Evolutionary conservation across 2,113 vertebrate genomes (phyloP).

Genomic region (Cynocephalus volans): DNA sequence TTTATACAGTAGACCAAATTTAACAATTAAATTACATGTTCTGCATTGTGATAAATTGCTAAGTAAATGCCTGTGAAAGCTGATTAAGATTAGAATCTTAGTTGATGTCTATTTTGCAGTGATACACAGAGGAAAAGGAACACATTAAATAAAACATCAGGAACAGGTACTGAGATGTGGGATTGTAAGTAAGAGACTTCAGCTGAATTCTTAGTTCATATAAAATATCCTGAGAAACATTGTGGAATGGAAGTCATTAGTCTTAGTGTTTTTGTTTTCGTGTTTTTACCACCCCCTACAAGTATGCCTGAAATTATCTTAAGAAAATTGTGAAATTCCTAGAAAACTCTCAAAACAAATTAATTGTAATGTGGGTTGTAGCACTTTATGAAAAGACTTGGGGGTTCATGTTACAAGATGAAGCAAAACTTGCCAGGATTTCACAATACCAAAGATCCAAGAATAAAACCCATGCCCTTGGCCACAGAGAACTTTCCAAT

Average conservation of each 20-base stretch:
- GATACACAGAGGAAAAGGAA: conserved; percentile 11
- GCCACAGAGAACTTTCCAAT: background rate
- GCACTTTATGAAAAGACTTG: conserved; percentile 1
- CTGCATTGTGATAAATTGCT: background rate
- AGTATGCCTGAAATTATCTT: background rate
- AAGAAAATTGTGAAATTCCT: conserved; percentile 34
- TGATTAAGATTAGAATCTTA: conserved; percentile 47
- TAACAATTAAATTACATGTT: background rate
- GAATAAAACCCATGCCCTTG: background rate
- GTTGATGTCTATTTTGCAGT: background rate
- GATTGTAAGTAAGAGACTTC: background rate
- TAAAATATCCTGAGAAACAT: background rate
- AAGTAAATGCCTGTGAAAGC: background rate
- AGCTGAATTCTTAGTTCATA: background rate
- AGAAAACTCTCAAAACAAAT: background rate
- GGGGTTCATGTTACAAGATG: background rate
- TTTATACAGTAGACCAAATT: background rate
- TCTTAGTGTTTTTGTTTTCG: background rate
- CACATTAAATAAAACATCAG: conserved; percentile 3
- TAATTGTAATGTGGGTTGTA: background rate
- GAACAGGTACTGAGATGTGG: background rate
- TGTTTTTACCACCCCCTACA: background rate
- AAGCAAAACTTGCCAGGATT: background rate
- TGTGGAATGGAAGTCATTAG: background rate
- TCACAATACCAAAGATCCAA: background rate